Conservation (phyloP, 1,140 invertebrate species). For the Drosophila baimaii region DNA sequence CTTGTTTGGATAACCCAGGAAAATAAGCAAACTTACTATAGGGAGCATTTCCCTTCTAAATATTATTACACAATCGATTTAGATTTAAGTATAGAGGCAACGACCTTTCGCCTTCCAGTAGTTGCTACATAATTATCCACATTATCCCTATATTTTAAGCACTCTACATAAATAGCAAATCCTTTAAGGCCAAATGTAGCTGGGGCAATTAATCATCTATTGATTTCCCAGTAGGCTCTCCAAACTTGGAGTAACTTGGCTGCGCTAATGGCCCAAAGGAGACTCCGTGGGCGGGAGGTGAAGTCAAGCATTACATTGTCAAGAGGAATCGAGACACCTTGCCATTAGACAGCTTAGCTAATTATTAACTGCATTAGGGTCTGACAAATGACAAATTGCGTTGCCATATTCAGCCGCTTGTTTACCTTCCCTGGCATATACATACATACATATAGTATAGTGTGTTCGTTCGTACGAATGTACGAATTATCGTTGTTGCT, state of each 20-base stretch:
- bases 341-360: conserved; percentile 57
- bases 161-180: conserved; percentile 38
- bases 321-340: conserved; percentile 36
- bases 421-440: conserved; percentile 12
- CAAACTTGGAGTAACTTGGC: conserved; percentile 23
- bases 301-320: conserved; percentile 39
- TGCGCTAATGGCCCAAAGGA: conserved; percentile 32
- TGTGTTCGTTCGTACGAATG: conserved; percentile 5
- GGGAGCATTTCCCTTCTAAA: not conserved
- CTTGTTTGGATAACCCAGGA: not conserved
- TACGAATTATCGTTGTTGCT: conserved; percentile 26
- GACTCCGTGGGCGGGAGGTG: not conserved
- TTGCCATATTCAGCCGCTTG: conserved; percentile 32
- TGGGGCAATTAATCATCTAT: conserved; percentile 55
- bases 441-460: too few species aligned
- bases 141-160: conserved; percentile 4
- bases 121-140: not conserved
- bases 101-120: not conserved
- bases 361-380: conserved; percentile 78
- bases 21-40: not conserved
- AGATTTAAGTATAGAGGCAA: not conserved
- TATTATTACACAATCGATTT: not conserved
- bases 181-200: conserved; percentile 32
- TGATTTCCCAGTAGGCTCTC: conserved; percentile 48
- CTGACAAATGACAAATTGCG: conserved; percentile 80